A percentile compares a stretch with the other conserved stretches of the same genome.
Conservation (phyloP, 2,113 vertebrate species). For the Psephotus haematonotus region DNA sequence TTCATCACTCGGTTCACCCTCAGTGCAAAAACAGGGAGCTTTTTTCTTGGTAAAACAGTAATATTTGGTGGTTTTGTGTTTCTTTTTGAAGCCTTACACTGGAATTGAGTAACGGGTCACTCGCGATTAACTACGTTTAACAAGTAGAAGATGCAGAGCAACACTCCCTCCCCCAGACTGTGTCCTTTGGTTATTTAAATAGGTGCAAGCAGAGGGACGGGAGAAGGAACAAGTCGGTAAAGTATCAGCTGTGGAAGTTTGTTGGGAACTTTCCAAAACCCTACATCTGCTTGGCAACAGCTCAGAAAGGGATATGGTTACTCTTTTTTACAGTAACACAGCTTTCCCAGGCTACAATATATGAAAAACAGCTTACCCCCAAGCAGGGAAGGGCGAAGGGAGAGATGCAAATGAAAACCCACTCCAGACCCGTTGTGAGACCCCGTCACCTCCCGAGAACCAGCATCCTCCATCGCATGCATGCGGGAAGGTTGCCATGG, state of each 20-base stretch:
- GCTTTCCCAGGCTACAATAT: slow-evolving; percentile 81
- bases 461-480: fast-evolving
- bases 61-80: slow-evolving; percentile 6
- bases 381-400: slow-evolving; percentile 63
- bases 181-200: slow-evolving; percentile 60
- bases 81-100: neutral
- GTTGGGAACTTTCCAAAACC: slow-evolving; percentile 81
- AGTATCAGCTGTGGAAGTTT: slow-evolving; percentile 77
- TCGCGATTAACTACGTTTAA: slow-evolving; percentile 51
- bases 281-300: slow-evolving; percentile 83
- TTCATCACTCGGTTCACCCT: neutral
- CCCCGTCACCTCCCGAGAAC: neutral
- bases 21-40: neutral
- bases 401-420: neutral
- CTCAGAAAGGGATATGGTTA: slow-evolving; percentile 82
- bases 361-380: slow-evolving; percentile 80
- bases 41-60: neutral
- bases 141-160: slow-evolving; percentile 14
- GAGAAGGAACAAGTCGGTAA: slow-evolving; percentile 67
- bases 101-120: slow-evolving; percentile 13
- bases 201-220: slow-evolving; percentile 60
- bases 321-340: slow-evolving; percentile 80
- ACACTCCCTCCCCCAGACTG: slow-evolving; percentile 27
- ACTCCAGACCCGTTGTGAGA: neutral
- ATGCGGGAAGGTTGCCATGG: too few species aligned